A percentile compares a stretch with the other conserved stretches of the same genome.
Evolutionary conservation across 2,113 vertebrate genomes (phyloP).

Genomic region (Scolopax mira): DNA sequence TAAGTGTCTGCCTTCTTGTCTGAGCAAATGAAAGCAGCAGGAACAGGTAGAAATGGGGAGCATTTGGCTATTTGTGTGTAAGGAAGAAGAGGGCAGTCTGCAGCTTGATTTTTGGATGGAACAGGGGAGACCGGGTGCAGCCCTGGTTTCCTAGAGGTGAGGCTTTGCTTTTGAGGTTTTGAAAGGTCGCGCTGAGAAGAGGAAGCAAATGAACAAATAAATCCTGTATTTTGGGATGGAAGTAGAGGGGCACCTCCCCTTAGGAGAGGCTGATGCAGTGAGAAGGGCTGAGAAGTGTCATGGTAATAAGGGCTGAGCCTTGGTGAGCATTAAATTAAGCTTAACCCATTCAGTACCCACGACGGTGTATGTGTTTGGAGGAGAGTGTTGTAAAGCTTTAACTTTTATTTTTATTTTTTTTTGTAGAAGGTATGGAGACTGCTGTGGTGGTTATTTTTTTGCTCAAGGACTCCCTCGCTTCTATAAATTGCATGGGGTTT

Average conservation of each 20-base stretch:
- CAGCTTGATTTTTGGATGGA: background rate
- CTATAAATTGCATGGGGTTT: background rate
- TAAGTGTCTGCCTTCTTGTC: background rate
- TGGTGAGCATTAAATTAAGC: background rate
- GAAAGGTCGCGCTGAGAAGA: background rate
- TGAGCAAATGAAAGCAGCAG: background rate
- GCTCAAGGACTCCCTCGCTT: background rate
- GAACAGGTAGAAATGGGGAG: background rate
- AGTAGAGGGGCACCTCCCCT: background rate
- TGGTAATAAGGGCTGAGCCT: background rate
- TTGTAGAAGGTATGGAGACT: background rate
- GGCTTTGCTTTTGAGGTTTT: background rate
- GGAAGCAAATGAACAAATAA: background rate
- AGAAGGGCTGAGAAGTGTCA: background rate
- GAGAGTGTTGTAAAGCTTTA: background rate
- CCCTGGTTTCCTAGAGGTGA: background rate
- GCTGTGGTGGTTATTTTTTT: background rate
- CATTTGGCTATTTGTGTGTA: background rate
- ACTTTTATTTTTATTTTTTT: background rate
- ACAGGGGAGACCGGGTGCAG: fast-evolving
- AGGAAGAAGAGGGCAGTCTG: background rate
- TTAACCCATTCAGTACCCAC: background rate
- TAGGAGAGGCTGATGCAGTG: background rate
- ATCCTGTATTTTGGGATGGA: background rate
- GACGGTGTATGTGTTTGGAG: background rate